Conservation (phyloP, 1,140 invertebrate genomes). For the Galleria mellonella region DNA sequence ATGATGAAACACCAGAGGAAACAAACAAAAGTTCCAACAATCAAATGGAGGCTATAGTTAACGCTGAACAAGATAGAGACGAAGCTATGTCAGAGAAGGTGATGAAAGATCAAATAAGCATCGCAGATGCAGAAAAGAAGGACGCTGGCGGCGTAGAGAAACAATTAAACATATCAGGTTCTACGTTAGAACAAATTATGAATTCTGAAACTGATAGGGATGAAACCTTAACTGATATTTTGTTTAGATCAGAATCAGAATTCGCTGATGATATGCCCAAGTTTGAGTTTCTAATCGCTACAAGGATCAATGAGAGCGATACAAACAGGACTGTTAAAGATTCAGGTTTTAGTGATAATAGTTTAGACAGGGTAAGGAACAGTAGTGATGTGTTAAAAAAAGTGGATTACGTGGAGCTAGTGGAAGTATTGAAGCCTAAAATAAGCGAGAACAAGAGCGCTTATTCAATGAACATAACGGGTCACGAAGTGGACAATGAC, state of each 20-base stretch:
- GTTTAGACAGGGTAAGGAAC: constrained; percentile 40
- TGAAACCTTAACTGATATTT: constrained; percentile 56
- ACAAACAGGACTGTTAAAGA: constrained; percentile 23
- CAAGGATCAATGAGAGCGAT: constrained; percentile 46
- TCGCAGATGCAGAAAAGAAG: constrained; percentile 36
- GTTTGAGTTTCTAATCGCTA: constrained; percentile 57
- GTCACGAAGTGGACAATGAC: constrained; percentile 64
- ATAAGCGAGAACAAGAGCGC: constrained; percentile 55
- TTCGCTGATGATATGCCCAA: constrained; percentile 39
- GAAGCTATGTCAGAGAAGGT: constrained; percentile 43
- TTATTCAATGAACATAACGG: constrained; percentile 53
- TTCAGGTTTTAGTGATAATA: constrained; percentile 28
- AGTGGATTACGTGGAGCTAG: constrained; percentile 60
- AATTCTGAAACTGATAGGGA: constrained; percentile 62
- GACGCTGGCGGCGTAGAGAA: constrained; percentile 45
- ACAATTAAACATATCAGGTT: constrained; percentile 61
- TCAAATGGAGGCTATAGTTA: constrained; percentile 49
- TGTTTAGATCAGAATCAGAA: constrained; percentile 47
- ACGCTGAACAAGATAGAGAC: constrained; percentile 55
- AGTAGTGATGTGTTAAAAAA: constrained; percentile 52
- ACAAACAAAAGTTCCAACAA: constrained; percentile 46
- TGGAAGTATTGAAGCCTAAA: constrained; percentile 44
- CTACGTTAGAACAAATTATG: constrained; percentile 56
- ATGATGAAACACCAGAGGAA: constrained; percentile 44
- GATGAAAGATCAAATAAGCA: constrained; percentile 37